Evolutionary conservation across 2,888 invertebrate species (phyloP), one percentile per base, ranked within the genome.

Genomic region (Neoaliturus tenellus): DNA sequence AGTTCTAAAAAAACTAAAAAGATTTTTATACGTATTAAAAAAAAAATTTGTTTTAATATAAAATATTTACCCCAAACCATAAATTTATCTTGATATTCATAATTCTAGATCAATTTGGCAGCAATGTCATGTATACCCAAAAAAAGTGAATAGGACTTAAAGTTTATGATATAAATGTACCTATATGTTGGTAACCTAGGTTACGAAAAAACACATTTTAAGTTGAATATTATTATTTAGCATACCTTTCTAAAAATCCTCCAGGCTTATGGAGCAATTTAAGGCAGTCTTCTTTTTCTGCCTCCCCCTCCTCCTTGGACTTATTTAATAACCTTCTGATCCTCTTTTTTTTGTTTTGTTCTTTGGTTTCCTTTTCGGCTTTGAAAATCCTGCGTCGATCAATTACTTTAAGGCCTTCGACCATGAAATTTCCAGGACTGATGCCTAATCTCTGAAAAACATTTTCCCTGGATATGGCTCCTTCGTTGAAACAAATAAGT

Each of bases 381-480:
- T 71, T 71, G 28, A 71, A 33, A 71, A 71, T 71, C 33, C 71
- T 71, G 33, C 35, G 71, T 28, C 33, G 71, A 71, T 31, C 71
- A n/a, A 71, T 71, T 71, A 71, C 33, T n/a, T 12, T 71, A 10
- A 69, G 33, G 71, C 71, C 71, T 33, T 71, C 71, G 4, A 71
- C 71, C 71, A 71, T 71, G n/a, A 71, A 71, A 33, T 71, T 39
- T 31, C 71, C 71, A 71, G 71, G 71, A 71, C 4, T 71, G 31
- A 71, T 71, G 71, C 71, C 71, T n/a, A 71, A 31, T n/a, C 71
- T 71, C 33, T 71, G 71, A 33, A 71, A n/a, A 71, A 35, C 71
- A 71, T 71, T 71, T n/a, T 33, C 39, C 33, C n/a, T 71, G 4
- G 71, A 4, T 62, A 62, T 62, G 31, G 20, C 4, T 62, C 62